phyloP scores from a whole-genome alignment of 2,113 vertebrate species.

The Anarrhichthys ocellatus region DNA sequence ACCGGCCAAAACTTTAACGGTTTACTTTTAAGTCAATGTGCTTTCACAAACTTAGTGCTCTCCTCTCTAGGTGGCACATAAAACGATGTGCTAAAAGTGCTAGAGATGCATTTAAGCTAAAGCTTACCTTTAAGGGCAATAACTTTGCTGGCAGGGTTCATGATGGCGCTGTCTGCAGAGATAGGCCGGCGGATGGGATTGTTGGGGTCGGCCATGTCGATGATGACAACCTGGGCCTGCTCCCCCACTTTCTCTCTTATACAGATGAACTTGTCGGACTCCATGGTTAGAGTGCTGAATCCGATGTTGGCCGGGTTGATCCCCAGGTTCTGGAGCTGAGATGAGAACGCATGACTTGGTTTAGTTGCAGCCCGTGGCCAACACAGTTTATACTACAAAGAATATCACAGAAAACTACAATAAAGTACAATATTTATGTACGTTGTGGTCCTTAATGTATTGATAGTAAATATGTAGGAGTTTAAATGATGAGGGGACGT shows the following conservation, averaged over 20 bases:
- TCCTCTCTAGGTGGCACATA: constrained; percentile 17
- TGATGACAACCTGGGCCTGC: constrained; percentile 98
- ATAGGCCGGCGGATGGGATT: constrained; percentile 98
- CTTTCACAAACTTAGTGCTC: constrained; percentile 20
- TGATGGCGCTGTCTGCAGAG: constrained; percentile 98
- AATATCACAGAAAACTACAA: not conserved
- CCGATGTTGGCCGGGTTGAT: constrained; percentile 99
- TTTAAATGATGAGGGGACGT: not conserved
- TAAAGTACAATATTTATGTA: not conserved
- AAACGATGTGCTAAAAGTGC: constrained; percentile 10
- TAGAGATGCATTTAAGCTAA: constrained; percentile 39
- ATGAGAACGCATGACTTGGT: not conserved
- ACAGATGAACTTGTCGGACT: constrained; percentile 99
- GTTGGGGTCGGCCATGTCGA: constrained; percentile 97
- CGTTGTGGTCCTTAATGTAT: not conserved
- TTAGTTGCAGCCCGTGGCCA: not conserved
- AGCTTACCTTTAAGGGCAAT: constrained; percentile 98
- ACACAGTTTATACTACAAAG: not conserved
- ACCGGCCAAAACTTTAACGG: constrained; percentile 16
- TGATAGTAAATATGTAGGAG: not conserved
- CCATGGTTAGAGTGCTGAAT: constrained; percentile 99
- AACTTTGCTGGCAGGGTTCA: constrained; percentile 99
- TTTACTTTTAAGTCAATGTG: constrained; percentile 25
- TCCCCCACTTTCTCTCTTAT: constrained; percentile 98
- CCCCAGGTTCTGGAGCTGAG: constrained; percentile 98